phyloP scores from a whole-genome alignment of 2,113 vertebrate species.

The Pyxicephalus adspersus region DNA sequence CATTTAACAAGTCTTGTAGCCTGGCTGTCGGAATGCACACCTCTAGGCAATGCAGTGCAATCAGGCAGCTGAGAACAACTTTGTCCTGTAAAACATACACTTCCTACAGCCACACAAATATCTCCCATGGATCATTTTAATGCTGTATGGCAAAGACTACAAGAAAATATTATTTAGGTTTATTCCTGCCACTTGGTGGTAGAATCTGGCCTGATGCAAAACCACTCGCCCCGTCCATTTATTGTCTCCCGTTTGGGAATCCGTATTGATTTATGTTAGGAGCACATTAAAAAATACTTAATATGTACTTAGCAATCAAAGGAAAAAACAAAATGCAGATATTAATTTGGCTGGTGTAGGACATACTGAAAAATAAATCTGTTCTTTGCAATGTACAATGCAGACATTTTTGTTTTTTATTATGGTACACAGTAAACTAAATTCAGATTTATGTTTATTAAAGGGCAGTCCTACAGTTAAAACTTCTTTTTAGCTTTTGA shows the following conservation, averaged over 20 bases:
- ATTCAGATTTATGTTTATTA: too few relatives aligned
- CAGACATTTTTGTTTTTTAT: too few relatives aligned
- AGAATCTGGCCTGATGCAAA: neutral
- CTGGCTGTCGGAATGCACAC: slow-evolving; percentile 63
- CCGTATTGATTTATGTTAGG: neutral
- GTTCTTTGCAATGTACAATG: too few relatives aligned
- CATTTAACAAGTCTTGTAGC: slow-evolving; percentile 53
- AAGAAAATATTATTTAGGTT: neutral
- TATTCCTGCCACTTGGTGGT: neutral
- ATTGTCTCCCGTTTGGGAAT: neutral
- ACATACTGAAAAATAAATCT: neutral
- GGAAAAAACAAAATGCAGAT: neutral
- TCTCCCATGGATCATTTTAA: slow-evolving; percentile 14
- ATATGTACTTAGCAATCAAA: neutral
- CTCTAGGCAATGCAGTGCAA: slow-evolving; percentile 62
- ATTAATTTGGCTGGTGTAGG: neutral
- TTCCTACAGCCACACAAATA: neutral
- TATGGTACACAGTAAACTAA: too few relatives aligned
- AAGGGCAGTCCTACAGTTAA: too few relatives aligned
- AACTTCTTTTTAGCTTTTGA: too few relatives aligned
- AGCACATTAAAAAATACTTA: neutral
- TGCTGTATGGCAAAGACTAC: neutral
- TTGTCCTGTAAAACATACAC: neutral
- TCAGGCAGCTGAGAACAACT: slow-evolving; percentile 3
- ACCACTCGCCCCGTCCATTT: neutral